Percentiles rank a stretch among this genome's conserved stretches.
These are phyloP conservation scores for Balearica regulorum DNA, from an alignment of 2,797 vertebrate genomes.

Conservation along the genomic window DNA sequence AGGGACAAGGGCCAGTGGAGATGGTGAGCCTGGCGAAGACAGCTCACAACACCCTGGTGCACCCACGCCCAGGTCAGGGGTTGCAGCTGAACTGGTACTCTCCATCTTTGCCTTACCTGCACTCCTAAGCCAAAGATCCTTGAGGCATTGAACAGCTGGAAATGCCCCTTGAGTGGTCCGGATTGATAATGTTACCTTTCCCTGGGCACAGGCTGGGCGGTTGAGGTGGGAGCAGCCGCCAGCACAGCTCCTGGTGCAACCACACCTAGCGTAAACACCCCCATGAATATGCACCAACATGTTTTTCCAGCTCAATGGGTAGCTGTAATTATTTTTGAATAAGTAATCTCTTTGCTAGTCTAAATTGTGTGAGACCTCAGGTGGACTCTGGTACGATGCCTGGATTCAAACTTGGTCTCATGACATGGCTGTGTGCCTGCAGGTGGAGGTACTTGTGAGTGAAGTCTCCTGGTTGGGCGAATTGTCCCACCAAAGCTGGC, in stretches of 20 bases:
- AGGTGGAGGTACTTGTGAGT: background rate
- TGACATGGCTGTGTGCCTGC: rapidly evolving
- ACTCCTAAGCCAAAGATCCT: rapidly evolving
- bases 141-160: background rate
- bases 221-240: background rate
- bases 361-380: background rate
- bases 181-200: background rate
- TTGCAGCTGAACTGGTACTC: background rate
- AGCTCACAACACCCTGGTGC: rapidly evolving
- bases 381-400: background rate
- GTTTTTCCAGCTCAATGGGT: background rate
- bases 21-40: background rate
- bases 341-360: background rate
- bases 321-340: background rate
- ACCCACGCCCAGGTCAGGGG: rapidly evolving
- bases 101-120: background rate
- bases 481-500: background rate
- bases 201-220: rapidly evolving
- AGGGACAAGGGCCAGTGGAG: rapidly evolving
- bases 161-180: rapidly evolving
- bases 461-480: background rate
- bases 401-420: background rate
- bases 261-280: rapidly evolving
- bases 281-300: no score
- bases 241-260: background rate